Conservation (phyloP, 2,888 invertebrate species). For the Pelosia muscerda region DNA sequence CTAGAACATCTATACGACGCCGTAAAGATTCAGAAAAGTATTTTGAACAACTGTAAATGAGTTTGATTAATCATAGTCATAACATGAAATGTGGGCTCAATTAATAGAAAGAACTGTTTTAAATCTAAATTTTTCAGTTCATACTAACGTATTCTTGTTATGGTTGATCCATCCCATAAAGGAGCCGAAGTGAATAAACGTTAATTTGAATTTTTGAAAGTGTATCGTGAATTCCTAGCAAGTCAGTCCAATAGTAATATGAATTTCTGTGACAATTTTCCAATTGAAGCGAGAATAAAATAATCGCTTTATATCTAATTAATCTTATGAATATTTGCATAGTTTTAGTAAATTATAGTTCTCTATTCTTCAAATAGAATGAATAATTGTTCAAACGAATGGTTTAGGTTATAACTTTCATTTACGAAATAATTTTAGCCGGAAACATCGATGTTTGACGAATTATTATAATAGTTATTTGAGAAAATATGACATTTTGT, state of each 20-base stretch:
- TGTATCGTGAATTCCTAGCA: not conserved
- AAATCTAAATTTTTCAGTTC: too few relatives aligned
- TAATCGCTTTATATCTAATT: constrained; percentile 47
- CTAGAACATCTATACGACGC: constrained; percentile 8
- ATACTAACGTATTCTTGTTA: too few relatives aligned
- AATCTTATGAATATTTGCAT: constrained; percentile 59
- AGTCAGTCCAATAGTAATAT: not conserved
- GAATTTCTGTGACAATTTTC: constrained; percentile 5
- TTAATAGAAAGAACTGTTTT: too few relatives aligned
- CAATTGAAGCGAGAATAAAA: constrained; percentile 27
- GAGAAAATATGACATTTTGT: constrained; percentile 38
- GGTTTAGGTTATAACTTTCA: constrained; percentile 27
- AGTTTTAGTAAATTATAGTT: constrained; percentile 48
- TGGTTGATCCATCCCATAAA: too few relatives aligned
- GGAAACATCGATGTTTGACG: constrained; percentile 60
- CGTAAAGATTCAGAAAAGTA: too few relatives aligned
- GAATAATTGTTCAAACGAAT: constrained; percentile 27
- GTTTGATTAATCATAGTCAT: too few relatives aligned
- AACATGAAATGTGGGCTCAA: too few relatives aligned
- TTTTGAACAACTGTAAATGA: too few relatives aligned
- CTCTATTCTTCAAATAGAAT: constrained; percentile 33
- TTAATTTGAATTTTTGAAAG: not conserved
- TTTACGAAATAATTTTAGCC: constrained; percentile 32
- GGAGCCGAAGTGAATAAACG: not conserved
- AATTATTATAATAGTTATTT: constrained; percentile 53